Evolutionary conservation across 1,140 invertebrate species (phyloP).

Genomic region (Laupala kohalensis): DNA sequence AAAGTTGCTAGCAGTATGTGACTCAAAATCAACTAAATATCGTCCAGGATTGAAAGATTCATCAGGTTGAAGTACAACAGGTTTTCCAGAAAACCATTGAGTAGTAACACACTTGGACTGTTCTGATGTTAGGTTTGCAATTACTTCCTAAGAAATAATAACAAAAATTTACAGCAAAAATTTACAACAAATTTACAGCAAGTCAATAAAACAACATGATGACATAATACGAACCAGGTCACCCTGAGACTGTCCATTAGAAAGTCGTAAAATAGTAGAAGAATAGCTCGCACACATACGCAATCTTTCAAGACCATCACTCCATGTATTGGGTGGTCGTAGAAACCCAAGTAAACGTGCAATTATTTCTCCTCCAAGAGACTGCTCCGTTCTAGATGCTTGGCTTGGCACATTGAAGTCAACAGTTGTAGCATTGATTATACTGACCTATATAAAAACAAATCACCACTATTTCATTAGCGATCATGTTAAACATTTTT

Average conservation of each 20-base stretch:
- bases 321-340: constrained; percentile 56
- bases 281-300: constrained; percentile 60
- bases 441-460: constrained; percentile 32
- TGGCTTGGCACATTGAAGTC: constrained; percentile 41
- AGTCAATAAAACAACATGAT: constrained; percentile 11
- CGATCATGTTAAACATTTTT: too few relatives aligned
- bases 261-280: constrained; percentile 26
- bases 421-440: constrained; percentile 71
- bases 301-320: constrained; percentile 47
- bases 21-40: constrained; percentile 60
- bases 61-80: constrained; percentile 31
- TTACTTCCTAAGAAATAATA: constrained; percentile 28
- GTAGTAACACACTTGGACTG: constrained; percentile 42
- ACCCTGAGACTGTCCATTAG: not conserved
- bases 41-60: constrained; percentile 22
- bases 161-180: not conserved
- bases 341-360: constrained; percentile 66
- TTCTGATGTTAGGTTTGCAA: constrained; percentile 52
- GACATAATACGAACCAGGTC: not conserved
- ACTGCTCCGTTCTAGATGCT: constrained; percentile 44
- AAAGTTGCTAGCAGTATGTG: constrained; percentile 26
- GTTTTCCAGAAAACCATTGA: constrained; percentile 39
- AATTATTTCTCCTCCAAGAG: constrained; percentile 53
- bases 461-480: not conserved
- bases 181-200: not conserved